These are phyloP conservation scores for human DNA, from an alignment of 2,113 vertebrate species.

Conservation along the genomic window DNA sequence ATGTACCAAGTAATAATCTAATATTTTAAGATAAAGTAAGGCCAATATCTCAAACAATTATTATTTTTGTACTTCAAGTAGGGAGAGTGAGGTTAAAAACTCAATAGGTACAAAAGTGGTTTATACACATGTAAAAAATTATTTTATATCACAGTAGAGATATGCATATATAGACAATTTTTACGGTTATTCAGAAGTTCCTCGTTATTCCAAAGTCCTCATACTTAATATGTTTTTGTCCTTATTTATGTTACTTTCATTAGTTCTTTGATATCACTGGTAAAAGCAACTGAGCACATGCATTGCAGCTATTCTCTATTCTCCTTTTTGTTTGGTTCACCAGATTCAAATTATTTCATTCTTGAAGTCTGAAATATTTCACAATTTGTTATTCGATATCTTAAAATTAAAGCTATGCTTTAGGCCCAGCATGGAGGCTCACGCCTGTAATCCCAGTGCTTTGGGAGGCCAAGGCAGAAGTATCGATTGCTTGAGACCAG, in stretches of 20 bases:
- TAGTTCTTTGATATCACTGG: not conserved
- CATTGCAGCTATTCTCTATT: not conserved
- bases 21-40: not conserved
- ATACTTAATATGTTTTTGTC: not conserved
- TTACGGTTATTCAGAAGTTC: not conserved
- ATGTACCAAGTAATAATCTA: not conserved
- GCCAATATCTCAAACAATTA: not conserved
- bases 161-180: not conserved
- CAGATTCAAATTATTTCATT: not conserved
- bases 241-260: not conserved
- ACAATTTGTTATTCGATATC: constrained; percentile 28
- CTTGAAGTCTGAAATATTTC: not conserved
- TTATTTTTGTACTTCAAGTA: not conserved
- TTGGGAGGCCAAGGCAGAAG: too few relatives aligned
- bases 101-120: not conserved
- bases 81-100: not conserved
- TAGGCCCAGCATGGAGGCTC: too few relatives aligned
- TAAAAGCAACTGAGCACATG: not conserved
- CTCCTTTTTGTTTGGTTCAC: not conserved
- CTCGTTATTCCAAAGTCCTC: not conserved
- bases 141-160: not conserved
- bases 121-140: not conserved
- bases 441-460: too few relatives aligned
- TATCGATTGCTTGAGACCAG: too few relatives aligned
- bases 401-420: constrained; percentile 21